Conservation (phyloP, 2,888 invertebrate genomes). For the Drosophila demipolita region DNA sequence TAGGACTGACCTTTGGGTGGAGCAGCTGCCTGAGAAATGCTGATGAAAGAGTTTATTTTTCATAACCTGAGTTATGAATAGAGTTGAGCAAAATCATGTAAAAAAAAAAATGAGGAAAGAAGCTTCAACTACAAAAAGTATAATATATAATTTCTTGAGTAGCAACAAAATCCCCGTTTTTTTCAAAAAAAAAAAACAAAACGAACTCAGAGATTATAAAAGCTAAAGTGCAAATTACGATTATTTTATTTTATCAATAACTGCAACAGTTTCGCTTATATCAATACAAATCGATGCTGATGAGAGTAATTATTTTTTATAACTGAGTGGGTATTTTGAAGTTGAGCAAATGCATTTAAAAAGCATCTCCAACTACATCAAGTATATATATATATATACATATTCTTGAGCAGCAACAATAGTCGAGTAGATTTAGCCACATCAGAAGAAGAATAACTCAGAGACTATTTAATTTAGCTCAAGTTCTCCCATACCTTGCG, state of each 20-base stretch:
- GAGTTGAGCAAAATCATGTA: neutral
- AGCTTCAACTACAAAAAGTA: neutral
- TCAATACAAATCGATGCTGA: neutral
- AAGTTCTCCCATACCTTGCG: neutral
- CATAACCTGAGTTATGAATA: neutral
- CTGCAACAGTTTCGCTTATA: too few relatives aligned
- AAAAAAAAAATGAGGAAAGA: neutral
- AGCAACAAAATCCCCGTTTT: neutral
- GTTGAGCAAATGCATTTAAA: neutral
- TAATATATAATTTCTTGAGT: neutral
- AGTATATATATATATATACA: neutral
- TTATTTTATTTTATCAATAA: too few relatives aligned
- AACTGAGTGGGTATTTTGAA: neutral
- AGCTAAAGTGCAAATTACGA: too few relatives aligned
- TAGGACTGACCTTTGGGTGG: conserved; percentile 29
- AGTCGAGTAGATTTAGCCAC: neutral
- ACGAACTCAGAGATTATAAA: too few relatives aligned
- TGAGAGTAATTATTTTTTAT: neutral
- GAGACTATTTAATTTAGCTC: neutral
- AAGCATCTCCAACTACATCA: neutral
- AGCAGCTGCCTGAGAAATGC: neutral
- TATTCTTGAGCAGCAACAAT: neutral
- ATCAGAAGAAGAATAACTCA: neutral
- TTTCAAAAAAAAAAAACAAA: too few relatives aligned
- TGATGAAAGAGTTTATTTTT: neutral